Conservation (phyloP, 2,113 vertebrate genomes). For the Bungarus multicinctus region DNA sequence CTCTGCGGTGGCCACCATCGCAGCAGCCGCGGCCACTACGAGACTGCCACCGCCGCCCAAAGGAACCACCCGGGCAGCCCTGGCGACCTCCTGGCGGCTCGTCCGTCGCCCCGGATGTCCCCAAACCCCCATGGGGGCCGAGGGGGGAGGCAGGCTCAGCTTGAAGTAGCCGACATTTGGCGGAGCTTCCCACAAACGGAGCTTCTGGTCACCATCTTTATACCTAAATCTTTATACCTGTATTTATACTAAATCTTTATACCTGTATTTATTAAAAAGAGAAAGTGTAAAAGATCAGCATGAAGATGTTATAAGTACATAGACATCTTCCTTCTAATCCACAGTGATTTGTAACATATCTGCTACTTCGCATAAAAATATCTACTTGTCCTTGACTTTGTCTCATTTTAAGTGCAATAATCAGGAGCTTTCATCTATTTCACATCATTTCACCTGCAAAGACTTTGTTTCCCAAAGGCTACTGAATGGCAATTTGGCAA, state of each 20-base stretch:
- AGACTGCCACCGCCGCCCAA: no score
- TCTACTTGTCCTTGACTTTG: slow-evolving; percentile 62
- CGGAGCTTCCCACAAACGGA: no score
- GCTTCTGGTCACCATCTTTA: no score
- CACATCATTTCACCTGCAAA: slow-evolving; percentile 50
- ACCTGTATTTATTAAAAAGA: background rate
- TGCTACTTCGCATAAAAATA: slow-evolving; percentile 57
- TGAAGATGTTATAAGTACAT: slow-evolving; percentile 33
- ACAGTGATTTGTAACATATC: slow-evolving; percentile 45
- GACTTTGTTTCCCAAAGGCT: slow-evolving; percentile 42
- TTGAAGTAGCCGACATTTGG: no score
- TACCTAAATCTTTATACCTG: background rate
- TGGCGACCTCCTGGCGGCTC: no score
- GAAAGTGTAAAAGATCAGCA: slow-evolving; percentile 20
- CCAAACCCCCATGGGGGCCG: no score
- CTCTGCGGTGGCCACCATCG: no score
- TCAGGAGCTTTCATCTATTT: slow-evolving; percentile 53
- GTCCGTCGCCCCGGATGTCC: no score
- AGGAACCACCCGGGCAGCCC: no score
- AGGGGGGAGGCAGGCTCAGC: no score
- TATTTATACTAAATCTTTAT: no score
- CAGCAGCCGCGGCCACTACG: no score
- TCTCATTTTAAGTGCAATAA: slow-evolving; percentile 59
- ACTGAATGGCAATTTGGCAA: background rate
- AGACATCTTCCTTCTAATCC: slow-evolving; percentile 53